Evolutionary conservation across 2,888 invertebrate species (phyloP), one percentile per base, ranked within the genome.

Genomic region (Aromia moschata): DNA sequence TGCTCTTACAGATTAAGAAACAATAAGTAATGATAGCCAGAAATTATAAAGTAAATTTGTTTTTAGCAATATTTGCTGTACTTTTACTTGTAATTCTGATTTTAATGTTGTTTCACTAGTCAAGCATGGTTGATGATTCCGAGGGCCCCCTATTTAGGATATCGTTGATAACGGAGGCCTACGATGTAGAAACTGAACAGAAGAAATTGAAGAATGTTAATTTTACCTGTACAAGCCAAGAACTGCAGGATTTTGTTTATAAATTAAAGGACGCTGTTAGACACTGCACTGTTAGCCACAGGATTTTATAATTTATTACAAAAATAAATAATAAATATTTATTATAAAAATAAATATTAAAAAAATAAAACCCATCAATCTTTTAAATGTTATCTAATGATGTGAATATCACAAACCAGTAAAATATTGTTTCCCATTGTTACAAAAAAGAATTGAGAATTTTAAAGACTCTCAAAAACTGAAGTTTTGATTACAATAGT

Each of bases 191-290:
- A 65, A 82, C 80, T 0, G 80, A 83, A 37, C 64, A 62, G 1
- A 81, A 74, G 40, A 70, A 76, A 37, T 58, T 81, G 2, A 81
- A 84, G 30, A 81, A 83, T 69, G 73, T 88, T 11, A 81, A 81
- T 62, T 89, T 89, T 68, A 85, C 84, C 2, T 89, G 89, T 73
- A 86, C 84, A 37, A 83, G 83, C 31, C 87, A 86, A 64, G 86
- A 88, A 70, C 73, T 89, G 43, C 88, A 88, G 71, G 88, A 89
- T 78, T 80, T 89, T 55, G 85, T 89, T 58, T 86, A 86, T 70
- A 89, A 88, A 78, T 77, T 89, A 15, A 88, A 87, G 74, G 88
- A 89, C 73, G 83, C 86, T 45, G 82, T 85, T 46, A 79, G 86
- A 66, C 88, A 89, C 72, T 85, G 87, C 71, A 86, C 87, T 71